phyloP scores from a whole-genome alignment of 2,113 vertebrate species.

The Craseonycteris thonglongyai region DNA sequence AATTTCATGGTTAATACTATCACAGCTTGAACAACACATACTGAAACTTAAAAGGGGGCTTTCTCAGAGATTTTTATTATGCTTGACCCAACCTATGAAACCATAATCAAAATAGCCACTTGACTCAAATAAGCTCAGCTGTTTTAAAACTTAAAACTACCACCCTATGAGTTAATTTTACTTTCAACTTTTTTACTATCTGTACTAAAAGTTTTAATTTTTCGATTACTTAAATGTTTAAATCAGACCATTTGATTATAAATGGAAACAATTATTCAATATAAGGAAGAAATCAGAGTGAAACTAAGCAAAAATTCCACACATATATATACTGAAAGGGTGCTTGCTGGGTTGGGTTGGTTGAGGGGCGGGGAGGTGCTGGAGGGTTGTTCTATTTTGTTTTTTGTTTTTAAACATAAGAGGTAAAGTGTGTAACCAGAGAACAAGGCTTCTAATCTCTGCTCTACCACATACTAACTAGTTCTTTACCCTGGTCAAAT shows the following conservation, averaged over 20 bases:
- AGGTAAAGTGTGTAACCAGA: background rate
- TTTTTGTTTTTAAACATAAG: background rate
- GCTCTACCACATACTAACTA: background rate
- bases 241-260: background rate
- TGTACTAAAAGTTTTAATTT: background rate
- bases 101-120: background rate
- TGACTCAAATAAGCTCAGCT: background rate
- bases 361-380: no score
- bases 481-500: background rate
- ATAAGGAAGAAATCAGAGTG: conserved; percentile 5
- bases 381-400: background rate
- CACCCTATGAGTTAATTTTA: background rate
- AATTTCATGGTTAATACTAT: conserved; percentile 8
- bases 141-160: background rate
- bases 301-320: background rate
- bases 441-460: background rate
- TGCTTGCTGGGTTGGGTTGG: background rate
- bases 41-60: background rate
- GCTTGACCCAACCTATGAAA: background rate
- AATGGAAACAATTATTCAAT: conserved; percentile 27
- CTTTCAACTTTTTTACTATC: background rate
- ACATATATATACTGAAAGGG: background rate
- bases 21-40: background rate
- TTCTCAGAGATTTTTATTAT: conserved; percentile 22
- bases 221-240: conserved; percentile 30